Evolutionary conservation across 2,113 vertebrate species (phyloP).

Genomic region (Aramus guarauna): DNA sequence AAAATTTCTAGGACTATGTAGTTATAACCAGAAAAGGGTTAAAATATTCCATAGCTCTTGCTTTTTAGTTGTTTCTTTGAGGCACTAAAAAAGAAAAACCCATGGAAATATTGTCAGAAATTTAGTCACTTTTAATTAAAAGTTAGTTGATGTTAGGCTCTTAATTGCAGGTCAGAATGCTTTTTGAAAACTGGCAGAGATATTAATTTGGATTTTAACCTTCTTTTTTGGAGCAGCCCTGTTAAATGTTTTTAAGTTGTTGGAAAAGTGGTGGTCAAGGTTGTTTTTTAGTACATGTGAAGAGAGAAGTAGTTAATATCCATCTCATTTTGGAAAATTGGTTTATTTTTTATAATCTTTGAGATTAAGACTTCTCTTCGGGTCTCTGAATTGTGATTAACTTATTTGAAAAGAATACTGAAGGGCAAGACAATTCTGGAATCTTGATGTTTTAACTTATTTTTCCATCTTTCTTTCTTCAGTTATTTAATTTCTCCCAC

Average conservation of each 20-base stretch:
- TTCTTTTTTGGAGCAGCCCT: background rate
- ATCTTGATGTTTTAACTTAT: background rate
- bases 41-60: background rate
- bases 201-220: background rate
- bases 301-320: background rate
- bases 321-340: background rate
- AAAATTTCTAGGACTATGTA: background rate
- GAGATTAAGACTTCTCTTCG: background rate
- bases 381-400: background rate
- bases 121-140: background rate
- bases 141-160: background rate
- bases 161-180: background rate
- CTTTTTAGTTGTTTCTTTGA: background rate
- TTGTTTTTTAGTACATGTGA: background rate
- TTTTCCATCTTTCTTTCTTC: background rate
- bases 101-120: background rate
- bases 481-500: background rate
- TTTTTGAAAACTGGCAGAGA: background rate
- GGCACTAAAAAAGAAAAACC: background rate
- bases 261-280: background rate
- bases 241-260: background rate
- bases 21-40: background rate
- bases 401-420: background rate
- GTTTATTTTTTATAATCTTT: background rate
- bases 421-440: background rate